Conservation (phyloP, 1,140 invertebrate genomes). For the Pemphigus obesinymphae region DNA sequence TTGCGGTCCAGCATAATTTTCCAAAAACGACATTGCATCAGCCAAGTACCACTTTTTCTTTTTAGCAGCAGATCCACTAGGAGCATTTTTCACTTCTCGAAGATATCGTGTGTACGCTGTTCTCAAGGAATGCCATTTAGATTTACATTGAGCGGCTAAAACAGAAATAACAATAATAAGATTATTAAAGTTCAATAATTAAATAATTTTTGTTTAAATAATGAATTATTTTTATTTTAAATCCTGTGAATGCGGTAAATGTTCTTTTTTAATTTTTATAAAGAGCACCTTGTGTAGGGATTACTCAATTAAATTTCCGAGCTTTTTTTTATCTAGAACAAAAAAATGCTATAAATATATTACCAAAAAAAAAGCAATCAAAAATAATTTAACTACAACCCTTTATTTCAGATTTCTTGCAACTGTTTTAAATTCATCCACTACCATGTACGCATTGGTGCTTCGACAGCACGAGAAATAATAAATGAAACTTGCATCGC, state of each 20-base stretch:
- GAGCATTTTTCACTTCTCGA: background rate
- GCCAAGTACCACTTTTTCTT: constrained; percentile 36
- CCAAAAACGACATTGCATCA: constrained; percentile 38
- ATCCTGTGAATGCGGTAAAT: no score
- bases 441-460: constrained; percentile 40
- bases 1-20: background rate
- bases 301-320: background rate
- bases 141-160: constrained; percentile 22
- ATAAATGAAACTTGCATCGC: background rate
- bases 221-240: background rate
- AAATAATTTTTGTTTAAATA: no score
- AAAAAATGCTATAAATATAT: no score
- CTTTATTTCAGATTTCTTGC: constrained; percentile 38
- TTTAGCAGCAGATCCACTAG: constrained; percentile 27
- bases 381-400: background rate
- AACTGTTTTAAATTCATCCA: constrained; percentile 30
- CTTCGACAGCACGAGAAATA: background rate
- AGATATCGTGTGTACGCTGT: constrained; percentile 31
- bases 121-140: constrained; percentile 34
- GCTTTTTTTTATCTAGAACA: no score
- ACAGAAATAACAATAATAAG: constrained; percentile 22
- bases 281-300: background rate
- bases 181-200: background rate
- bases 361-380: background rate
- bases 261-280: no score